A percentile compares a stretch with the other conserved stretches of the same genome.
These are phyloP conservation scores for Thera britannica DNA, from an alignment of 2,888 invertebrate species.

Conservation along the genomic window DNA sequence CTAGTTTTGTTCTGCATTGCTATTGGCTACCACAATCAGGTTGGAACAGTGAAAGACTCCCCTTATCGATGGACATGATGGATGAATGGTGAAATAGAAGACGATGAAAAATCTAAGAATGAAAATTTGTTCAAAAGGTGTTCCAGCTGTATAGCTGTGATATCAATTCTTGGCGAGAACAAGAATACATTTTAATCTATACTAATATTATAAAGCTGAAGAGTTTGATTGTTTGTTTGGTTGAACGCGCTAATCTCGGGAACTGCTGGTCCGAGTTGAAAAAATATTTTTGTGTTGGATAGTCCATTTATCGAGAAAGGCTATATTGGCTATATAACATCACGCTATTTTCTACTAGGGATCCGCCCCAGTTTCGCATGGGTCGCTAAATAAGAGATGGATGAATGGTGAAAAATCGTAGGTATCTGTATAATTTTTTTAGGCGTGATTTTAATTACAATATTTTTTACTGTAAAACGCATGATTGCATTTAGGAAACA, in stretches of 20 bases:
- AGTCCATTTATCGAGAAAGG: no score
- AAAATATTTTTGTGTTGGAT: no score
- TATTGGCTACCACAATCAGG: neutral
- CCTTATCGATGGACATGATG: neutral
- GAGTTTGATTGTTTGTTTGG: no score
- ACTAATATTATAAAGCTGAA: no score
- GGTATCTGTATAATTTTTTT: neutral
- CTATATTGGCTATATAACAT: no score
- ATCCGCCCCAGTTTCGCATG: no score
- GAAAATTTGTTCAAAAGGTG: slow-evolving; percentile 13
- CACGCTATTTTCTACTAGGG: no score
- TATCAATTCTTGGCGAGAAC: neutral
- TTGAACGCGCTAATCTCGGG: no score
- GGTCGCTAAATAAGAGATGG: neutral
- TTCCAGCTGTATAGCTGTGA: slow-evolving; percentile 9
- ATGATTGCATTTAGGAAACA: slow-evolving; percentile 15
- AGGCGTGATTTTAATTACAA: slow-evolving; percentile 3
- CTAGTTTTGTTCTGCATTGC: neutral
- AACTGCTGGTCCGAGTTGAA: no score
- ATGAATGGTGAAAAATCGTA: neutral
- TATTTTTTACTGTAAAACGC: neutral
- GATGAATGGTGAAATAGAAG: neutral
- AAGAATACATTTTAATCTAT: neutral
- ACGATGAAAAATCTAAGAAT: neutral
- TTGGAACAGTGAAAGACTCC: neutral